Base-by-base conservation (phyloP, 2,888 invertebrate genomes). In the Gonocerus acuteangulatus region DNA sequence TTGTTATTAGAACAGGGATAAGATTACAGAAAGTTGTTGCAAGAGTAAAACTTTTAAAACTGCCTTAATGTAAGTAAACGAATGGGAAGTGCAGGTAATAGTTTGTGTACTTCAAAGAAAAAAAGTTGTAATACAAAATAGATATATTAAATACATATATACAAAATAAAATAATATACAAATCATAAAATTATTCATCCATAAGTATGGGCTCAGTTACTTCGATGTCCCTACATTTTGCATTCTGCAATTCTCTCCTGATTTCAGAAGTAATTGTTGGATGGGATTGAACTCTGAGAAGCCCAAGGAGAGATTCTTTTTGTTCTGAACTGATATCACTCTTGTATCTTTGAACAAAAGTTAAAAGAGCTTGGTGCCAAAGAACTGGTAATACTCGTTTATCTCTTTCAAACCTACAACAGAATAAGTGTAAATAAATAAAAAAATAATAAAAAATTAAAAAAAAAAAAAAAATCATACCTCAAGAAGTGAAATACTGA, bases 351-450 rank as follows among this genome's bases (percentile, higher is more conserved):
- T 97, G 95, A 1, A 87, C 87, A 78, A 99, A 95, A 7, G 64
- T 66, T 59, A 99, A 76, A 39, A 99, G 78, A 44, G 92, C 84
- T 74, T 97, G 97, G 75, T 99, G 96, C 99, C 97, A 99, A 62
- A 97, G 75, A 2, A 97, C 95, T 1, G 99, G 97, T 71, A 99
- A 78, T 68, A 84, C 84, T 60, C 95, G 82, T 52, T 78, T 77
- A 71, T 96, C 95, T 66, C 79, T 79, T 73, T 87, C 84, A 74
- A 96, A 95, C 71, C 94, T 92, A 71, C 1, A 59, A 48, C 9
- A 27, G 9, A 27, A 27, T 6, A 6, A 4, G 9, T 9, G 4
- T 27, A 6, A 6, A 27, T 27, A 27, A 6, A 9, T 9, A 27
- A 27, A 4, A 27, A 6, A 27, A 4, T 6, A 9, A 6, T 27